phyloP scores from a whole-genome alignment of 2,888 invertebrate genomes.

The Mimas tiliae region DNA sequence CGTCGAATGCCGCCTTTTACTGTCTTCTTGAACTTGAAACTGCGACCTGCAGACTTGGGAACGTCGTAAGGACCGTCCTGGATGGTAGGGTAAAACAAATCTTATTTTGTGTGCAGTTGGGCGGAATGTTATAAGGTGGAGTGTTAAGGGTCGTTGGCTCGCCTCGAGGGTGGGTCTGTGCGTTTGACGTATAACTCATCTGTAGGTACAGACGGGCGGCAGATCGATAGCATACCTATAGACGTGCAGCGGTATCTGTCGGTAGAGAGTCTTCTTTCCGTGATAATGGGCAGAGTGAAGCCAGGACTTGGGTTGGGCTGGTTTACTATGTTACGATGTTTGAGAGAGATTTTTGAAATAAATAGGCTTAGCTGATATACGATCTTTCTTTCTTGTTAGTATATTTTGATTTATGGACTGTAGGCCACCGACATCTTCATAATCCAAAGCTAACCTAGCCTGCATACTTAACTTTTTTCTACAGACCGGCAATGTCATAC shows the following conservation, averaged over 20 bases:
- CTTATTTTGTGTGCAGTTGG: conserved; percentile 38
- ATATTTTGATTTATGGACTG: too few species aligned
- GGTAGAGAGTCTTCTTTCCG: conserved; percentile 10
- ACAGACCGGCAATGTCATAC: too few species aligned
- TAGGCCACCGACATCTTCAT: too few species aligned
- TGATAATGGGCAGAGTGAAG: conserved; percentile 13
- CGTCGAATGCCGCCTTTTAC: conserved; percentile 62
- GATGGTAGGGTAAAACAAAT: conserved; percentile 22
- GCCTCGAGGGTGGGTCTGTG: conserved; percentile 55
- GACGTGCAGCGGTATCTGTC: conserved; percentile 29
- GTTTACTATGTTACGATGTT: not conserved
- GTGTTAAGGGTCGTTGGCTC: conserved; percentile 61
- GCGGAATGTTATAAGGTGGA: conserved; percentile 43
- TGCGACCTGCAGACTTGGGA: conserved; percentile 68
- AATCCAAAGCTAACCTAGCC: too few species aligned
- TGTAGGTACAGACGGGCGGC: conserved; percentile 66
- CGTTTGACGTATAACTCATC: conserved; percentile 75
- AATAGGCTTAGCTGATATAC: too few species aligned
- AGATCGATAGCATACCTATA: conserved; percentile 67
- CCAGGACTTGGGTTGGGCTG: not conserved
- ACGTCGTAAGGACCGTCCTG: conserved; percentile 65
- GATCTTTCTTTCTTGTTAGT: too few species aligned
- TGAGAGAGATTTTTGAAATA: too few species aligned
- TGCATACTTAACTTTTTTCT: too few species aligned
- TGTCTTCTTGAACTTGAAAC: conserved; percentile 73